These are phyloP conservation scores for Lerista edwardsae DNA, from an alignment of 2,797 vertebrate genomes.

Conservation along the genomic window DNA sequence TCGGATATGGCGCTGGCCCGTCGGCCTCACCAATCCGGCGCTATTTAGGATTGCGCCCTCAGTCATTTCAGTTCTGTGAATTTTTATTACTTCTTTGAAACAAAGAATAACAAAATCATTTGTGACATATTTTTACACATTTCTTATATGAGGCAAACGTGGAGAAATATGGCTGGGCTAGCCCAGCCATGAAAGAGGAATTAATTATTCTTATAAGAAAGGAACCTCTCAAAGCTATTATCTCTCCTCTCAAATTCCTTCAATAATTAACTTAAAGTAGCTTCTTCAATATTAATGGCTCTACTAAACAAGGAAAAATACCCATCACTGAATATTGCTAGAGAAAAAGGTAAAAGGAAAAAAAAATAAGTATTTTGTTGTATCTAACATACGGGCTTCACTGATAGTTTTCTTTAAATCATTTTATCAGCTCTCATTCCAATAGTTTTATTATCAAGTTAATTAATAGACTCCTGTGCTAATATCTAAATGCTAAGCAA, in stretches of 20 bases:
- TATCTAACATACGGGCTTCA: conserved; percentile 29
- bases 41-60: too few species aligned
- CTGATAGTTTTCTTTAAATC: conserved; percentile 51
- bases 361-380: conserved; percentile 31
- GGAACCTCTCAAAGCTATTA: conserved; percentile 41
- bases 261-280: conserved; percentile 21
- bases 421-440: conserved; percentile 65
- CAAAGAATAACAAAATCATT: conserved; percentile 20
- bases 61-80: not conserved
- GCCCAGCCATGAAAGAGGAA: conserved; percentile 12
- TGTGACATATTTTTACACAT: conserved; percentile 18
- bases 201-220: conserved; percentile 27
- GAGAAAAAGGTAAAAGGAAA: not conserved
- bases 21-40: too few species aligned
- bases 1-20: too few species aligned
- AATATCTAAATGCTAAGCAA: conserved; percentile 91
- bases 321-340: not conserved
- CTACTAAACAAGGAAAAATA: conserved; percentile 44
- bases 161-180: conserved; percentile 10
- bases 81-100: conserved; percentile 11
- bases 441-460: conserved; percentile 85
- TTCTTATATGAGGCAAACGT: conserved; percentile 12
- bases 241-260: conserved; percentile 40
- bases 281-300: conserved; percentile 44
- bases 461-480: conserved; percentile 86